These are phyloP conservation scores for Nemapogon koenigi DNA, from an alignment of 2,888 invertebrate genomes.

Conservation along the genomic window DNA sequence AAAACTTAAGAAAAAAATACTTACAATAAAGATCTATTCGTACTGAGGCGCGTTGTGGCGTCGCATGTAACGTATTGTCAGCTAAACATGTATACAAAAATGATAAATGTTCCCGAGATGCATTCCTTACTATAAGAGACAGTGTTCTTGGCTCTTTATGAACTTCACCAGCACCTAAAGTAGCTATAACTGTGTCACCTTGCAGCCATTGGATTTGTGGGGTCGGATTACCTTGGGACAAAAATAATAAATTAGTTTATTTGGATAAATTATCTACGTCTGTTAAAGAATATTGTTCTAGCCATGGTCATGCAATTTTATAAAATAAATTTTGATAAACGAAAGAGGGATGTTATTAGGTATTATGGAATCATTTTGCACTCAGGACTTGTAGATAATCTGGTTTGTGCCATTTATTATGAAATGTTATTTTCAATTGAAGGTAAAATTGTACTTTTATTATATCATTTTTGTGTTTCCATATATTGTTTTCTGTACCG, in stretches of 20 bases:
- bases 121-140: slow-evolving; percentile 36
- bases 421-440: no score
- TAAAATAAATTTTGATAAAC: no score
- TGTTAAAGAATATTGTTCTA: no score
- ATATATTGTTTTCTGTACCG: no score
- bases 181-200: slow-evolving; percentile 38
- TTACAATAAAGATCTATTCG: slow-evolving; percentile 72
- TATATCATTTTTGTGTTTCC: no score
- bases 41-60: slow-evolving; percentile 68
- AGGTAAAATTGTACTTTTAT: no score
- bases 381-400: no score
- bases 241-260: neutral
- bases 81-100: slow-evolving; percentile 74
- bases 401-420: no score
- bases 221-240: slow-evolving; percentile 38
- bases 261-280: neutral
- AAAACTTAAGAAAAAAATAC: no score
- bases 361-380: no score
- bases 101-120: slow-evolving; percentile 67
- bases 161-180: slow-evolving; percentile 33
- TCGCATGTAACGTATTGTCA: slow-evolving; percentile 71
- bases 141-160: slow-evolving; percentile 36
- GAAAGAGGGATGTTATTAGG: no score
- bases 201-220: slow-evolving; percentile 53
- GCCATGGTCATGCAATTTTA: no score